These are phyloP conservation scores for Hypotaenidia philippensis DNA, from an alignment of 2,797 vertebrate species.

Conservation along the genomic window DNA sequence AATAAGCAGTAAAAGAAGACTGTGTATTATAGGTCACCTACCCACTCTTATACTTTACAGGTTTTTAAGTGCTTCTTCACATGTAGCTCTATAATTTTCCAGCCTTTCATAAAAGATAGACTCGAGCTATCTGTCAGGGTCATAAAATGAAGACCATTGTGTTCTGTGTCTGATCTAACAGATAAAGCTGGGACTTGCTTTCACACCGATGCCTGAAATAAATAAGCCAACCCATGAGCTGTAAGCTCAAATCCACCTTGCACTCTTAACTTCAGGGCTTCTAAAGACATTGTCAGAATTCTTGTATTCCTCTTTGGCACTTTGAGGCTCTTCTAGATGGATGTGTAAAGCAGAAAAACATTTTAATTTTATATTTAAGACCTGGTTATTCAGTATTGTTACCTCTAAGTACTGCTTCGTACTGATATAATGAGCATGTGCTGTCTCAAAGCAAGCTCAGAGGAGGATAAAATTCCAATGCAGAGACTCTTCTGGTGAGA, in stretches of 20 bases:
- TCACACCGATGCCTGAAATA: not conserved
- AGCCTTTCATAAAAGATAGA: not conserved
- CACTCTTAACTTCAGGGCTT: not conserved
- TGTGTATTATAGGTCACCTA: not conserved
- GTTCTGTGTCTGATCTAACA: not conserved
- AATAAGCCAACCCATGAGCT: not conserved
- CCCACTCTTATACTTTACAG: not conserved
- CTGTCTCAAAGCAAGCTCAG: not conserved
- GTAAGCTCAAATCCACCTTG: not conserved
- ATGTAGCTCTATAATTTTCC: not conserved
- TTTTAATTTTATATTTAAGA: not conserved
- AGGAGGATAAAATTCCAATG: not conserved
- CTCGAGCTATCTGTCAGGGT: not conserved
- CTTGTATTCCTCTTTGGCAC: not conserved
- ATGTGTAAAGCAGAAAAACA: not conserved
- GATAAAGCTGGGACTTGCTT: slow-evolving; percentile 2
- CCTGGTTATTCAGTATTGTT: not conserved
- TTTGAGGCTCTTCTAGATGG: not conserved
- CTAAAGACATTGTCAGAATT: not conserved
- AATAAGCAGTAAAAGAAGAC: not conserved
- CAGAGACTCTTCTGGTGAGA: not conserved
- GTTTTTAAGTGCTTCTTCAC: slow-evolving; percentile 24
- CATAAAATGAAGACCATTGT: not conserved
- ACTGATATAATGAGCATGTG: not conserved
- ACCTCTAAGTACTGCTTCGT: not conserved